These are phyloP conservation scores for Anas platyrhynchos DNA, from an alignment of 2,113 vertebrate genomes.

Conservation along the genomic window DNA sequence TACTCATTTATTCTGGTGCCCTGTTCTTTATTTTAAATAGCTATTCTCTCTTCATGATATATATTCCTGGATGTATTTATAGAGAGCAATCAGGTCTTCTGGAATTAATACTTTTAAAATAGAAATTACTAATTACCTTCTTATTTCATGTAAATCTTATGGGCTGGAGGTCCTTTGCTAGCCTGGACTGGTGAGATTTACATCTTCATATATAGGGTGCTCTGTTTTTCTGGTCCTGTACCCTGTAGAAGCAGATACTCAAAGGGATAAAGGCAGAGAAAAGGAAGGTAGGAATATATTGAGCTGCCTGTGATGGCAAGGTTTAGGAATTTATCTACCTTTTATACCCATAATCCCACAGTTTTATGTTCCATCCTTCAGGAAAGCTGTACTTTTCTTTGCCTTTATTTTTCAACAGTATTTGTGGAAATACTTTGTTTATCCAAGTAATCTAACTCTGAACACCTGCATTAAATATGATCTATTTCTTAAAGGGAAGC, in stretches of 20 bases:
- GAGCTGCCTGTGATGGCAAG: not conserved
- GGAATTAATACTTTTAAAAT: slow-evolving; percentile 29
- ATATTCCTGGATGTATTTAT: slow-evolving; percentile 28
- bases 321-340: not conserved
- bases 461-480: not conserved
- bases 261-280: not conserved
- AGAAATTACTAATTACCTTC: slow-evolving; percentile 12
- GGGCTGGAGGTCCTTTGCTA: not conserved
- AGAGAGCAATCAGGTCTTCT: slow-evolving; percentile 2
- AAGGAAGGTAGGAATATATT: not conserved
- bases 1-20: not conserved
- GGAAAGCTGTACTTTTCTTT: not conserved
- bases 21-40: slow-evolving; percentile 25
- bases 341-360: not conserved
- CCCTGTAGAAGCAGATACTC: not conserved
- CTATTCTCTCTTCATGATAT: not conserved
- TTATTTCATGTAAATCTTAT: not conserved
- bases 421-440: not conserved
- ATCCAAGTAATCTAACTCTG: not conserved
- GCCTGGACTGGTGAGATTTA: not conserved
- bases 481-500: not conserved
- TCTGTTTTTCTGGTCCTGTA: not conserved
- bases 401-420: not conserved
- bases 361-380: not conserved
- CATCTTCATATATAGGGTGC: fast-evolving